Base-by-base conservation (phyloP, 2,113 vertebrate genomes). In the Tursiops truncatus region DNA sequence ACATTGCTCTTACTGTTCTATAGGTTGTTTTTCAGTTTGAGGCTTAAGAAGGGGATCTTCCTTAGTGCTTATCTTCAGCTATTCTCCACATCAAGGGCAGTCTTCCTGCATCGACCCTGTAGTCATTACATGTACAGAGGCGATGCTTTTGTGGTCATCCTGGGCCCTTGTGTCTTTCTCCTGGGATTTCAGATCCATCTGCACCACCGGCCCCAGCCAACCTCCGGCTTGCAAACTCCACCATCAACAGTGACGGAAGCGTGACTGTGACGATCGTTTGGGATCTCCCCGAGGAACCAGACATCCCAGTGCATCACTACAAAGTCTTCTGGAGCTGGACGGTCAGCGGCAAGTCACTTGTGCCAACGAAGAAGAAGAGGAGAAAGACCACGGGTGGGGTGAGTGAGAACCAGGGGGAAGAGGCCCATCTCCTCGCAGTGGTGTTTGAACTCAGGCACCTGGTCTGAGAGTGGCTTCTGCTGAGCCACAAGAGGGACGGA, bases 261-360 rank as follows among this genome's bases (percentile, higher is more conserved):
- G 97, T 99, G 95, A 99, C 98, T 2, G 99, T 98, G 33, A 98
- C 98, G 26, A 98, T 99, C 9, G 98, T 98, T 63, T 99, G 99
- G 99, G 99, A 99, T 21, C 95, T 99, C 67, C 98, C 99, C 0
- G 99, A 99, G 96, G 99, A 99, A 62, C 99, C 99, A 0, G 99
- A 99, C 82, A 98, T 99, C 80, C 99, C 99, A 7, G 98, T 99
- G 14, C 99, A 99, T 84, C 99, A 99, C 98, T 99, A 99, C 98
- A 99, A 99, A 97, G 99, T 99, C 14, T 99, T 99, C 97, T 99
- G 99, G 99, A 99, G 99, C 98, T 99, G 99, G 99, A 99, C 98
- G 0, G 99, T 98, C 38, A 97, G 98, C 10, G 98, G 99, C 95
- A 99, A 99, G 98, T 98, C 99, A 0, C 97, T 98, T n/a, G 99